These are phyloP conservation scores for Chamaea fasciata DNA, from an alignment of 2,113 vertebrate species.

Conservation along the genomic window DNA sequence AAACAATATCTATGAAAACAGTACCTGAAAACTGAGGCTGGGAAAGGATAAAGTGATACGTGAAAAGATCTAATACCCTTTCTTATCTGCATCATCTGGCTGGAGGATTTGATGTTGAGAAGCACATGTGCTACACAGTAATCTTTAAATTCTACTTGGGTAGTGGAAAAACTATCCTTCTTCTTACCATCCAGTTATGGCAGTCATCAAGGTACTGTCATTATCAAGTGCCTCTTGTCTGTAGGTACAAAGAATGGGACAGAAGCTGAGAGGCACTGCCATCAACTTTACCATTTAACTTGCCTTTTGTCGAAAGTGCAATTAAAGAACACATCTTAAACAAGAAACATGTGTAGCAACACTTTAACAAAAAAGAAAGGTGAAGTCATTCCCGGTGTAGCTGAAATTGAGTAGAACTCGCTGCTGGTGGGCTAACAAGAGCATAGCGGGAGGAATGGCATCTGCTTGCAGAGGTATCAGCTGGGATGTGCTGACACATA, in stretches of 20 bases:
- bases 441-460: background rate
- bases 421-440: background rate
- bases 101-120: background rate
- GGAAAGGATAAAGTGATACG: background rate
- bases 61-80: background rate
- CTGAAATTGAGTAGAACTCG: background rate
- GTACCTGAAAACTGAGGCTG: background rate
- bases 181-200: background rate
- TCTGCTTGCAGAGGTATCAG: background rate
- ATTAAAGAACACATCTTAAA: background rate
- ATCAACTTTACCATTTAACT: background rate
- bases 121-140: background rate
- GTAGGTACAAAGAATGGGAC: accelerated
- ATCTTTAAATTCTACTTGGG: background rate
- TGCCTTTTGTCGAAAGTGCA: background rate
- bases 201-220: background rate
- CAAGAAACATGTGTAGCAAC: background rate
- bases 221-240: background rate
- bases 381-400: background rate
- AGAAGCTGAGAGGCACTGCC: background rate
- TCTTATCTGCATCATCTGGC: background rate
- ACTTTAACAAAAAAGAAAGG: background rate
- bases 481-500: background rate
- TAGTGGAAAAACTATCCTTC: background rate
- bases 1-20: background rate